Conservation (phyloP, 2,797 vertebrate genomes). For the Triplophysa bombifrons region DNA sequence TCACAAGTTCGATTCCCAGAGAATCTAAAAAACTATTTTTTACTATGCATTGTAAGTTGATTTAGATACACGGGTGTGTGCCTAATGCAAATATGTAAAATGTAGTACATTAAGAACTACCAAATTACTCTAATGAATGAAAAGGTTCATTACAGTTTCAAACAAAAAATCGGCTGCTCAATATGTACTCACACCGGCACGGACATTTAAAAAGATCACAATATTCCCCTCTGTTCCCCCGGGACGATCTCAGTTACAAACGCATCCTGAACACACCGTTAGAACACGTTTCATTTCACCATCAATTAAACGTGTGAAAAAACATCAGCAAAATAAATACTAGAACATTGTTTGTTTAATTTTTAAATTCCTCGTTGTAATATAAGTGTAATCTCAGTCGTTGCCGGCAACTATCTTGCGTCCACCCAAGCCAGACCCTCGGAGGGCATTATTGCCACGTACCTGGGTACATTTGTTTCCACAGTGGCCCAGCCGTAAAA, state of each 20-base stretch:
- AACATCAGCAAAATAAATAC: not conserved
- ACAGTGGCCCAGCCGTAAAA: conserved; percentile 93
- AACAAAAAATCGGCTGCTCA: not conserved
- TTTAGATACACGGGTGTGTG: not conserved
- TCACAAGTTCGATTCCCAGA: not conserved
- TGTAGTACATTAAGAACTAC: not conserved
- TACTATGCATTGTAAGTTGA: too few relatives aligned
- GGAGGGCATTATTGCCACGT: conserved; percentile 47
- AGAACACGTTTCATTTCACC: not conserved
- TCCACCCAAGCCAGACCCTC: conserved; percentile 38
- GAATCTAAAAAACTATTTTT: too few relatives aligned
- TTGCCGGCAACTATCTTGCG: conserved; percentile 56
- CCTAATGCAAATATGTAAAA: not conserved
- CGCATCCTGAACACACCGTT: not conserved
- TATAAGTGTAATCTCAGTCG: not conserved
- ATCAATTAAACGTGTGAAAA: conserved; percentile 11
- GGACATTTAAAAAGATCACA: conserved; percentile 31
- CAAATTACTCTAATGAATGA: not conserved
- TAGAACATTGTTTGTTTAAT: not conserved
- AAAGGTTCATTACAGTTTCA: not conserved
- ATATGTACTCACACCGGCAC: not conserved
- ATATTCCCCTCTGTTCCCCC: not conserved
- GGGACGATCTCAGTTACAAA: conserved; percentile 14
- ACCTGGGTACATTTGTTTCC: conserved; percentile 94
- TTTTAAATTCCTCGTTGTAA: conserved; percentile 9